Conservation (phyloP, 2,888 invertebrate genomes). For the Oscheius onirici region DNA sequence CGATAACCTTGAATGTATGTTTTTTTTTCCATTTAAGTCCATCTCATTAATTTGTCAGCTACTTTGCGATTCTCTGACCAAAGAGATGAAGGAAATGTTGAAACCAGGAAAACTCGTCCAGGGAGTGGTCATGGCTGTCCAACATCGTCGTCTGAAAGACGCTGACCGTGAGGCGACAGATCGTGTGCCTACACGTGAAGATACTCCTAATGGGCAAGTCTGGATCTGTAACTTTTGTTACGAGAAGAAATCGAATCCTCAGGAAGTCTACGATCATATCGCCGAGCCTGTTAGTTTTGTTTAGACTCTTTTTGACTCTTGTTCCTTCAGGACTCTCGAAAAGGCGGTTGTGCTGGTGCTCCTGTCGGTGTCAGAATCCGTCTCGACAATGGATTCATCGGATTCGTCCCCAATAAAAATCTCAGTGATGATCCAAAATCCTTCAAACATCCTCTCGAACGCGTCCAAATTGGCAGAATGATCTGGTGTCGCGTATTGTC, state of each 20-base stretch:
- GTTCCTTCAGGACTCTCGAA: constrained; percentile 18
- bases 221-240: constrained; percentile 16
- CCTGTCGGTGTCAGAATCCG: constrained; percentile 87
- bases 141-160: constrained; percentile 35
- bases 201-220: not conserved
- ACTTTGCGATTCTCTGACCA: not conserved
- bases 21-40: not conserved
- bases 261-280: constrained; percentile 21
- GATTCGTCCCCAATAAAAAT: constrained; percentile 92
- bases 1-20: not conserved
- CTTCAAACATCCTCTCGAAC: constrained; percentile 89
- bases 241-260: not conserved
- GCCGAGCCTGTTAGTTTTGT: not conserved
- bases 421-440: constrained; percentile 84
- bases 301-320: not conserved
- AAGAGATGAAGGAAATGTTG: constrained; percentile 1
- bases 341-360: constrained; percentile 86
- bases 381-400: constrained; percentile 88
- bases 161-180: not conserved
- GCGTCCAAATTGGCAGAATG: constrained; percentile 77
- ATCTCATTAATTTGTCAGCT: too few relatives aligned
- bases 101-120: constrained; percentile 30
- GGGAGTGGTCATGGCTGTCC: constrained; percentile 43
- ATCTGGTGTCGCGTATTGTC: constrained; percentile 82
- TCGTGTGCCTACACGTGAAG: not conserved